A percentile compares a stretch with the other conserved stretches of the same genome.
phyloP scores from a whole-genome alignment of 2,113 vertebrate genomes.

The Haemorhous mexicanus region DNA sequence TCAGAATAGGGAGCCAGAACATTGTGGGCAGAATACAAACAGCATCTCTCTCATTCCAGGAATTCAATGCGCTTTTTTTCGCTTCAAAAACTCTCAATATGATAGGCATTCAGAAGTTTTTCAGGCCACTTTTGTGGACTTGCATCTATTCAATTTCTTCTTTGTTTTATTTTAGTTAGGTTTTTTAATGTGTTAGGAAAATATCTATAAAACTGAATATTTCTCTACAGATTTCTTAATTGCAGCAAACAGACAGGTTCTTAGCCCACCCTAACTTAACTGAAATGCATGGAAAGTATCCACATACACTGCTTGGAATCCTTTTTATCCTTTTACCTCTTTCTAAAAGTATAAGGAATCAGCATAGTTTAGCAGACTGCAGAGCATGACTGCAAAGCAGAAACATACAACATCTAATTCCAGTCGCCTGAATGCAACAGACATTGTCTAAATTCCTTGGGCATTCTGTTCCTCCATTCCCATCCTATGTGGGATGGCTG shows the following conservation, averaged over 20 bases:
- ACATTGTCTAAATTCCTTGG: not conserved
- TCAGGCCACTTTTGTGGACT: not conserved
- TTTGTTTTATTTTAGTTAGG: not conserved
- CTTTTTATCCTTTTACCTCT: not conserved
- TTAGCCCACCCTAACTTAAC: not conserved
- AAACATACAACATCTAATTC: not conserved
- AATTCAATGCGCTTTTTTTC: not conserved
- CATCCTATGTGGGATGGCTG: not conserved
- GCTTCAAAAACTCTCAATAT: not conserved
- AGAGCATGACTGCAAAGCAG: not conserved
- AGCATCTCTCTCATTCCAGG: slow-evolving; percentile 55
- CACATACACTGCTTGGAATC: not conserved
- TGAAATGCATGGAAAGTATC: not conserved
- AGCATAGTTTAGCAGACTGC: not conserved
- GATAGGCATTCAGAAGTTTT: not conserved
- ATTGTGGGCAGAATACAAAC: slow-evolving; percentile 50
- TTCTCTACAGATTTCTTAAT: not conserved
- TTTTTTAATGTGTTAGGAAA: not conserved
- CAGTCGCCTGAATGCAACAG: not conserved
- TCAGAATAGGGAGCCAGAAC: slow-evolving; percentile 25
- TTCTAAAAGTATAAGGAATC: not conserved
- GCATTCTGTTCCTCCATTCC: not conserved
- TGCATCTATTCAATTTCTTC: not conserved
- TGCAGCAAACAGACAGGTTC: not conserved
- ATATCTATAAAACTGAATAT: not conserved